phyloP scores from a whole-genome alignment of 1,140 invertebrate genomes.

The Aphis gossypii region DNA sequence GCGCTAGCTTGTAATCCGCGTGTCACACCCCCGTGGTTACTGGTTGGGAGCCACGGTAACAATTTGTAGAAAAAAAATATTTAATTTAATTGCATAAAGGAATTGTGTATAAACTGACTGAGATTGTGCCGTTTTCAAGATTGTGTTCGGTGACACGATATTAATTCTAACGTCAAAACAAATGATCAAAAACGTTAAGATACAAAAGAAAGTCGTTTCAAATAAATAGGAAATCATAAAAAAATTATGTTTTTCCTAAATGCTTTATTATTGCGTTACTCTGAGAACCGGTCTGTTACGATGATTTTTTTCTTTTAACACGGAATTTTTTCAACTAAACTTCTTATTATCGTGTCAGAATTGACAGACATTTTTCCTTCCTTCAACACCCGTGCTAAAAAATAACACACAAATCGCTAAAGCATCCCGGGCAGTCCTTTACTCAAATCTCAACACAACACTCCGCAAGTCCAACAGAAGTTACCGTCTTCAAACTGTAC shows the following conservation, averaged over 20 bases:
- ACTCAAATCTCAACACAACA: too few relatives aligned
- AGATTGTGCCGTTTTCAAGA: background rate
- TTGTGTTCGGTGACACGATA: background rate
- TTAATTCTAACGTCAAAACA: background rate
- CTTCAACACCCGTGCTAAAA: too few relatives aligned
- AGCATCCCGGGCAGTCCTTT: too few relatives aligned
- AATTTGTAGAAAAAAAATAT: background rate
- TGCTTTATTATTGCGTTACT: background rate
- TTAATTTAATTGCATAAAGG: slow-evolving; percentile 9
- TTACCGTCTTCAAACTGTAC: too few relatives aligned
- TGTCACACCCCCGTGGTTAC: background rate
- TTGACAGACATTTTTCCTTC: too few relatives aligned
- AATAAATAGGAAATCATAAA: background rate
- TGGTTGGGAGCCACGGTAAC: too few relatives aligned
- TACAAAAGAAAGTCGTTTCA: background rate
- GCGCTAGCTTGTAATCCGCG: background rate
- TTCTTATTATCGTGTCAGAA: too few relatives aligned
- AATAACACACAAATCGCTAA: too few relatives aligned
- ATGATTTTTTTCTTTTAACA: background rate
- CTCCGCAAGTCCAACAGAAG: too few relatives aligned
- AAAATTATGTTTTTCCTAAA: background rate
- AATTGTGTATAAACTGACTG: background rate
- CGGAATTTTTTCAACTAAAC: background rate
- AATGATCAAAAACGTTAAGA: background rate
- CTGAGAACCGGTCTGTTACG: background rate